Base-by-base conservation (phyloP, 2,888 invertebrate species). In the Ethmia dodecea region DNA sequence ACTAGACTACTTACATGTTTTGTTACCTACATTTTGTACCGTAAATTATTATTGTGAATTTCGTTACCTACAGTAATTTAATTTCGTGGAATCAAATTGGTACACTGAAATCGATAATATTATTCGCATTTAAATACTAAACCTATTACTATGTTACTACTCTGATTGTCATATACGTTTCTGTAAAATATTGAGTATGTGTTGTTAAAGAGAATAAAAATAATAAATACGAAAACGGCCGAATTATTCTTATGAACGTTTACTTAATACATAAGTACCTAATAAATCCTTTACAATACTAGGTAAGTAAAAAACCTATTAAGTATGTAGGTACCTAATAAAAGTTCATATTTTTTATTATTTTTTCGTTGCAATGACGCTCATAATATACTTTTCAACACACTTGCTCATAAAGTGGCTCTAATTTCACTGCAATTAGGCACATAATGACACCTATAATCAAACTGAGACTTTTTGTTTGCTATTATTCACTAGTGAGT, bases 181-280 rank as follows among this genome's bases (percentile, higher is more conserved):
- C 86, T 87, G 87, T 87, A 87, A 86, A 77, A 81, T 86, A 86
- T 83, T 81, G 83, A 86, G 77, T 87, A 87, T 87, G 87, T 87
- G 87, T 87, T 87, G 87, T 87, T 87, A 81, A 86, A 86, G 77
- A 86, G 78, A 86, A 86, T 84, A 81, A 86, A 86, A 83, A 71
- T 79, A 83, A 83, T 80, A 79, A 84, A 84, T 84, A 78, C 70
- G 59, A 72, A 76, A 55, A 74, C 68, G 68, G 67, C 58, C 14
- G 26, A 8, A 25, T 32, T 26, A 10, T 30, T 8, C 20, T 20
- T 30, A 28, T 26, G n/a, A 15, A n/a, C 6, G 10, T 28, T 9
- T 15, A 22, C n/a, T n/a, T 22, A 22, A 9, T 22, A n/a, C n/a
- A 22, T 22, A n/a, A 22, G n/a, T n/a, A n/a, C n/a, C n/a, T n/a